Percentiles rank a stretch among this genome's conserved stretches.
phyloP scores from a whole-genome alignment of 2,797 vertebrate species.

The Sebastes wilsoni region DNA sequence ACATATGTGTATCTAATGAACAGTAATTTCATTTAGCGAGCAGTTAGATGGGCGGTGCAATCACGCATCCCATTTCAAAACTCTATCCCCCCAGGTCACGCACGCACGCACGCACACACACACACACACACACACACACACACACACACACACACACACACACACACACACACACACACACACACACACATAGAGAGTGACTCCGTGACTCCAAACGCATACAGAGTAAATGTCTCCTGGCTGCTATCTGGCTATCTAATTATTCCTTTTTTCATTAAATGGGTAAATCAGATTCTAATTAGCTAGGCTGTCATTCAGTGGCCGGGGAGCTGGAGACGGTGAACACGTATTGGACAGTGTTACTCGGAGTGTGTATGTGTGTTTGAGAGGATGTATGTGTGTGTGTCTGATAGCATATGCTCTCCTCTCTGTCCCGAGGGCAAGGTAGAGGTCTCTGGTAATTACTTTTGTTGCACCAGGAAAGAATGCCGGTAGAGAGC shows the following conservation, averaged over 20 bases:
- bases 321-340: conserved; percentile 66
- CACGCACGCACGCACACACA: conserved; percentile 59
- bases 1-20: conserved; percentile 64
- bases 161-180: conserved; percentile 27
- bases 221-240: conserved; percentile 75
- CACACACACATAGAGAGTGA: conserved; percentile 37
- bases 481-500: conserved; percentile 62
- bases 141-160: conserved; percentile 7
- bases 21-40: conserved; percentile 77
- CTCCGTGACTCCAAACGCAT: conserved; percentile 42
- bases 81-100: conserved; percentile 77
- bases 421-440: conserved; percentile 75
- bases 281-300: conserved; percentile 89
- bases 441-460: conserved; percentile 76
- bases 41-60: conserved; percentile 57
- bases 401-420: conserved; percentile 69
- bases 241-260: conserved; percentile 82
- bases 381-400: not conserved
- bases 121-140: conserved; percentile 60
- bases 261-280: conserved; percentile 82
- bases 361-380: conserved; percentile 35
- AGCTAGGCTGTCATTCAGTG: conserved; percentile 82
- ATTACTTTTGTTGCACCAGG: conserved; percentile 81
- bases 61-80: conserved; percentile 74
- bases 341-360: conserved; percentile 76